Percentiles rank a stretch among this genome's conserved stretches.
Conservation (phyloP, 2,797 vertebrate species). For the Neosilurus mollespiculum region DNA sequence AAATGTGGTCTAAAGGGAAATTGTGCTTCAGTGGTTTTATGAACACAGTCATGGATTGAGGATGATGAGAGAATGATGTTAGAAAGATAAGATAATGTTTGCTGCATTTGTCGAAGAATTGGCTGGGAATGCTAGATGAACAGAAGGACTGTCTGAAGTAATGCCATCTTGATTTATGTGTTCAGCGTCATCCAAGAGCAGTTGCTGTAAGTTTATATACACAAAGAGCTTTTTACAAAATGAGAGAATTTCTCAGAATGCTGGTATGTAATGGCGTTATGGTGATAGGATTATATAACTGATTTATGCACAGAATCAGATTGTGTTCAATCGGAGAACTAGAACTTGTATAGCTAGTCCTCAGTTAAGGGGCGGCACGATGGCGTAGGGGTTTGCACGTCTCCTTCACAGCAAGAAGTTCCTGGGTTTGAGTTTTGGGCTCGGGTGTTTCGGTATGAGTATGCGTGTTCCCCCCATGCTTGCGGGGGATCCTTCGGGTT, state of each 20-base stretch:
- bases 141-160: constrained; percentile 16
- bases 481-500: too few species aligned
- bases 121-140: neutral
- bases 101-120: neutral
- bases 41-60: neutral
- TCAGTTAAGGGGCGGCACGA: neutral
- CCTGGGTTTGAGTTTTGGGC: too few species aligned
- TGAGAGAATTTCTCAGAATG: neutral
- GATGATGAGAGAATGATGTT: neutral
- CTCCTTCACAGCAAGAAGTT: too few species aligned
- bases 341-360: neutral
- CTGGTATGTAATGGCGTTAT: neutral
- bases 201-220: neutral
- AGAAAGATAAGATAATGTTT: neutral
- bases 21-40: neutral
- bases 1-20: constrained; percentile 4
- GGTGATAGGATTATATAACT: neutral
- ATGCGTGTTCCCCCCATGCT: too few species aligned
- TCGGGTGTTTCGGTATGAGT: too few species aligned
- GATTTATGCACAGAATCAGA: neutral
- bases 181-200: neutral
- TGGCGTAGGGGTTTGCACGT: too few species aligned
- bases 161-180: constrained; percentile 4
- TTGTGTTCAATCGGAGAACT: neutral
- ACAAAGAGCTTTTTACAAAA: neutral